phyloP scores from a whole-genome alignment of 2,113 vertebrate genomes.

The Neodontobutis hainanensis region DNA sequence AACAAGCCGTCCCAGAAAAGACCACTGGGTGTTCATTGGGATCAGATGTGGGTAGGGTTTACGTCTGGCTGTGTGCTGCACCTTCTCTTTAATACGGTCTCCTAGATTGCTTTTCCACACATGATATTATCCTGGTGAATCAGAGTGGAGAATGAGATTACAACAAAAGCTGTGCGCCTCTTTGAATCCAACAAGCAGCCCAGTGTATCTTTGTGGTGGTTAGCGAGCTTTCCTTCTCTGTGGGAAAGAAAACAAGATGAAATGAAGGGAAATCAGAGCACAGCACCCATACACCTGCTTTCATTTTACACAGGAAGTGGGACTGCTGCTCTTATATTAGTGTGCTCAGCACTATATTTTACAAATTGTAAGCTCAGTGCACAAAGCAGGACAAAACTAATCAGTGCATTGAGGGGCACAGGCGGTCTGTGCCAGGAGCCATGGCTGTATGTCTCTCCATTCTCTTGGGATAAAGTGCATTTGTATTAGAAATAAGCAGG shows the following conservation, averaged over 20 bases:
- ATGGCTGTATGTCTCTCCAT: constrained; percentile 14
- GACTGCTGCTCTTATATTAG: neutral
- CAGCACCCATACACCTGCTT: constrained; percentile 34
- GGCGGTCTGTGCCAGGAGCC: constrained; percentile 49
- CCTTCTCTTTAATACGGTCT: constrained; percentile 27
- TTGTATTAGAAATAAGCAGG: constrained; percentile 58
- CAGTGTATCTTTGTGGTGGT: constrained; percentile 26
- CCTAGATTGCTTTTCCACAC: constrained; percentile 49
- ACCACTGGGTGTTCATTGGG: constrained; percentile 47
- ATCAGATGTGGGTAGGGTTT: constrained; percentile 46
- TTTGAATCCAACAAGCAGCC: neutral
- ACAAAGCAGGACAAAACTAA: constrained; percentile 26
- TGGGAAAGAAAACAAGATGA: constrained; percentile 40
- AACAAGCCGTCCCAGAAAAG: constrained; percentile 38
- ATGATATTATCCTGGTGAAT: constrained; percentile 27
- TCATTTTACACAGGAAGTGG: constrained; percentile 38
- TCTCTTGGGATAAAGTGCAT: constrained; percentile 56
- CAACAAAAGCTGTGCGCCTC: constrained; percentile 31
- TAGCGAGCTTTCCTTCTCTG: constrained; percentile 33
- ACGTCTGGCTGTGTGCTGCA: constrained; percentile 26
- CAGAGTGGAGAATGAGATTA: constrained; percentile 34
- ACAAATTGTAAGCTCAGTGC: constrained; percentile 12
- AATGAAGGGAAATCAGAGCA: constrained; percentile 38
- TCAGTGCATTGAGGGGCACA: constrained; percentile 39
- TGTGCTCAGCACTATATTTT: constrained; percentile 18